These are phyloP conservation scores for Cylas formicarius DNA, from an alignment of 1,140 invertebrate genomes.

Conservation along the genomic window DNA sequence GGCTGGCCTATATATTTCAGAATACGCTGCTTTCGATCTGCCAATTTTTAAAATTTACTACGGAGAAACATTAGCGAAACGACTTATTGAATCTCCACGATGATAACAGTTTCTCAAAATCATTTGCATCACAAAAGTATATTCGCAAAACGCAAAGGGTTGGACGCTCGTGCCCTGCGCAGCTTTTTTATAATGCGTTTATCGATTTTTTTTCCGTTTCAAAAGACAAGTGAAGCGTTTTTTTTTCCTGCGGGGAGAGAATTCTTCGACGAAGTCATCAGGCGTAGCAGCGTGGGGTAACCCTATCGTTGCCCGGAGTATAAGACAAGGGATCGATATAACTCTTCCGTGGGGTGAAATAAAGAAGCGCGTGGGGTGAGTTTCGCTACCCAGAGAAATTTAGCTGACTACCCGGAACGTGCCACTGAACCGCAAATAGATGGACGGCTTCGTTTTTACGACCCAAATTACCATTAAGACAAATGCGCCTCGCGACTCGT, in stretches of 20 bases:
- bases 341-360: constrained; percentile 43
- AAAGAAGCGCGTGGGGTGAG: constrained; percentile 34
- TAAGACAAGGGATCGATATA: constrained; percentile 44
- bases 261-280: constrained; percentile 11
- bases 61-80: no score
- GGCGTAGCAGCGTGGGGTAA: constrained; percentile 33
- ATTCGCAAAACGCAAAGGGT: no score
- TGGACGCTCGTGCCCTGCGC: no score
- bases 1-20: no score
- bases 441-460: no score
- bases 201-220: constrained; percentile 30
- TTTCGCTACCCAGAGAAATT: constrained; percentile 24
- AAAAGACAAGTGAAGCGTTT: constrained; percentile 25
- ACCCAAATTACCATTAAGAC: not conserved
- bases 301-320: constrained; percentile 38
- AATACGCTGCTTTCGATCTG: no score
- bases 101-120: no score
- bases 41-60: no score
- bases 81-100: no score
- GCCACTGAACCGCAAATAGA: constrained; percentile 1
- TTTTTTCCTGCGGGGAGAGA: constrained; percentile 22
- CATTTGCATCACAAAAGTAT: no score
- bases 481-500: no score
- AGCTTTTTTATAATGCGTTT: no score
- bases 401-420: constrained; percentile 9